phyloP scores from a whole-genome alignment of 2,113 vertebrate genomes.

The Rhea pennata region DNA sequence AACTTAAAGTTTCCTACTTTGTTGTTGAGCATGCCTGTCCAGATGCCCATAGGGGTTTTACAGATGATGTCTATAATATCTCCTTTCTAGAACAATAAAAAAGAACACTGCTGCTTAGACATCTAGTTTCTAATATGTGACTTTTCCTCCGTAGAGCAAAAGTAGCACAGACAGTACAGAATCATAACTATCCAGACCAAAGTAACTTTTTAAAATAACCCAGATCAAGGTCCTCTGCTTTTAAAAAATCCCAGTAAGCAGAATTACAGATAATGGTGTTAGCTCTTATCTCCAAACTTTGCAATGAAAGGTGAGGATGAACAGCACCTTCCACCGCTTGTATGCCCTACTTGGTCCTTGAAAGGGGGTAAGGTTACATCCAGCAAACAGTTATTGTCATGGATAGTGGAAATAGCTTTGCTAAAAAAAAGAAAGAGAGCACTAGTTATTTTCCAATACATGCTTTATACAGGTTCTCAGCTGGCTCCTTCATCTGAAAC shows the following conservation, averaged over 20 bases:
- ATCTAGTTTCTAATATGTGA: not conserved
- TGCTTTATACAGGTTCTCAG: not conserved
- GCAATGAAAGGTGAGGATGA: not conserved
- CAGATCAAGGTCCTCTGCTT: not conserved
- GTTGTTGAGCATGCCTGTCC: slow-evolving; percentile 91
- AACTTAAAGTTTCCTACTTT: slow-evolving; percentile 95
- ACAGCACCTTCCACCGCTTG: not conserved
- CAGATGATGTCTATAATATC: slow-evolving; percentile 92
- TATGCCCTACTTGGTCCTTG: not conserved
- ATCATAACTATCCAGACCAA: not conserved
- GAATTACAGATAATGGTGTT: not conserved
- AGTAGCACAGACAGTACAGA: not conserved
- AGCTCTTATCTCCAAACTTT: not conserved
- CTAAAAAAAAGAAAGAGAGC: not conserved
- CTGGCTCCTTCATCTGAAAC: not conserved
- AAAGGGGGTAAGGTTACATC: not conserved
- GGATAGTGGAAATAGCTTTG: not conserved
- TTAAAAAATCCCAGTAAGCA: not conserved
- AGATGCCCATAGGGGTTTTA: slow-evolving; percentile 93
- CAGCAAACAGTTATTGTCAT: not conserved
- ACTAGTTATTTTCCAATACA: not conserved
- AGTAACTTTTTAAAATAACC: not conserved
- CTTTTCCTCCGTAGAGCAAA: not conserved
- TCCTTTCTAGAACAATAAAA: slow-evolving; percentile 82
- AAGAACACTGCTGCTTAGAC: not conserved